phyloP scores from a whole-genome alignment of 2,888 invertebrate genomes.

The Rhingia campestris region DNA sequence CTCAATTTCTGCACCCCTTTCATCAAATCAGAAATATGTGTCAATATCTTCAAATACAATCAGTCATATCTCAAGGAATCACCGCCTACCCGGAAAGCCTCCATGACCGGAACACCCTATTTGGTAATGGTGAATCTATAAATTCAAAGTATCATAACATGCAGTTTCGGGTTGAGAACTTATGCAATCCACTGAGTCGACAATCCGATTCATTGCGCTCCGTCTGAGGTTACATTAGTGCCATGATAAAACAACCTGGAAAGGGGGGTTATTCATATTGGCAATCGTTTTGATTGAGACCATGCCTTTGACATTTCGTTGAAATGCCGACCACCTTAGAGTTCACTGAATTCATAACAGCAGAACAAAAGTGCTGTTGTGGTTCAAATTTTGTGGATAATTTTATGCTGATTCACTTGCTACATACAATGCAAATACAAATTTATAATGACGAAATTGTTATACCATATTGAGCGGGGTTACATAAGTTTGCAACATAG shows the following conservation, averaged over 20 bases:
- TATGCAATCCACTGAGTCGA: conserved; percentile 7
- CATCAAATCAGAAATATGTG: too few species aligned
- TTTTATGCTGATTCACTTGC: neutral
- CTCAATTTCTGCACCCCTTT: too few species aligned
- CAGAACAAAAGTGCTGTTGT: neutral
- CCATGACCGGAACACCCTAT: too few species aligned
- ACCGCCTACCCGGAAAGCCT: too few species aligned
- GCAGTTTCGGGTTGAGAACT: conserved; percentile 21
- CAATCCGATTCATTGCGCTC: neutral
- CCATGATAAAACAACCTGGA: neutral
- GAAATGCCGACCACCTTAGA: conserved; percentile 4
- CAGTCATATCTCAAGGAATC: too few species aligned
- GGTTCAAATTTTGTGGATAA: neutral
- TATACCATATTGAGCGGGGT: too few species aligned
- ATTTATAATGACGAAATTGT: neutral
- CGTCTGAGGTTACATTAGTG: conserved; percentile 7
- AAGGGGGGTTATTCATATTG: conserved; percentile 6
- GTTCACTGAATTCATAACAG: neutral
- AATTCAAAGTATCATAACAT: neutral
- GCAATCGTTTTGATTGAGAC: conserved; percentile 17
- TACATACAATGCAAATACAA: neutral
- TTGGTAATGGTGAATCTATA: neutral
- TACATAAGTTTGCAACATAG: too few species aligned
- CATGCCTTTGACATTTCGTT: conserved; percentile 29
- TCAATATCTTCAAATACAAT: too few species aligned